Conservation (phyloP, 2,888 invertebrate species). For the Magallana nippona region DNA sequence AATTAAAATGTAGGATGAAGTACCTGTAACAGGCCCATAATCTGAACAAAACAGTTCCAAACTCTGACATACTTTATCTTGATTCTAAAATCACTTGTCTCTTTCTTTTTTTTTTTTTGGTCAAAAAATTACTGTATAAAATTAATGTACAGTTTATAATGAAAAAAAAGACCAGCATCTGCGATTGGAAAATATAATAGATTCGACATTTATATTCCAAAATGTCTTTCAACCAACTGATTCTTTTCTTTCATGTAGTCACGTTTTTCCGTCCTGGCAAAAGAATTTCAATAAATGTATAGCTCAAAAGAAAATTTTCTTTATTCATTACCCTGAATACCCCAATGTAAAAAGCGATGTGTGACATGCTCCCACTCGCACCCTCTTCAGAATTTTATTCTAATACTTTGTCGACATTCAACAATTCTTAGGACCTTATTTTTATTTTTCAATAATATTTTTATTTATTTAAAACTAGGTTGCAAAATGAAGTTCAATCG, state of each 20-base stretch:
- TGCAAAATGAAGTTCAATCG: too few relatives aligned
- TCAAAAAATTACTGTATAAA: neutral
- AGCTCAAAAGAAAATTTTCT: neutral
- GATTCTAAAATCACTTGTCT: neutral
- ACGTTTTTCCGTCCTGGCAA: constrained; percentile 20
- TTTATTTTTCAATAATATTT: too few relatives aligned
- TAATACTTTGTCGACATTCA: too few relatives aligned
- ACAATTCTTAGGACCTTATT: too few relatives aligned
- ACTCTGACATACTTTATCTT: neutral
- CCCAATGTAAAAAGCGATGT: neutral
- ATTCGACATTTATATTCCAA: neutral
- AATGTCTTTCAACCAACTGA: neutral
- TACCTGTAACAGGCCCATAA: neutral
- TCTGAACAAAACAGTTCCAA: neutral
- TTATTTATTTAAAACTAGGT: too few relatives aligned
- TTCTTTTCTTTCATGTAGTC: constrained; percentile 11
- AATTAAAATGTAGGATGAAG: neutral
- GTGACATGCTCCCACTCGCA: neutral
- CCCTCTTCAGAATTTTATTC: constrained; percentile 2
- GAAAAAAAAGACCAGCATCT: neutral
- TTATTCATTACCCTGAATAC: neutral
- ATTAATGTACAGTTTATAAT: constrained; percentile 3
- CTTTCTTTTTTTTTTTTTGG: neutral
- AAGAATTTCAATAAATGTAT: neutral
- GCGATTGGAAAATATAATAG: neutral